These are phyloP conservation scores for Harlomillsia oculata DNA, from an alignment of 1,140 invertebrate species.

Conservation along the genomic window DNA sequence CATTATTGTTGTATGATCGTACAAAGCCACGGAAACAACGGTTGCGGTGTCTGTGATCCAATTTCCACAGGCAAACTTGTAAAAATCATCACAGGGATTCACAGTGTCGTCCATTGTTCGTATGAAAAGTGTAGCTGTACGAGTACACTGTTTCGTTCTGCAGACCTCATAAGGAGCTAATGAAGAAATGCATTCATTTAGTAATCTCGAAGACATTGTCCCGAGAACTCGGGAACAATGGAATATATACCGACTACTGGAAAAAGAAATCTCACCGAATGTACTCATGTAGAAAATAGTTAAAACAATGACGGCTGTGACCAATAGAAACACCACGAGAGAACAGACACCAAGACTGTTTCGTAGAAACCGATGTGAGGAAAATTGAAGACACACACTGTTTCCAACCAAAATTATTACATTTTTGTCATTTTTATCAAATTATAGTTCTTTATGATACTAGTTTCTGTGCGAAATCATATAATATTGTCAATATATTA, in stretches of 20 bases:
- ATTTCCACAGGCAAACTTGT: conserved; percentile 47
- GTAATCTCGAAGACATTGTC: background rate
- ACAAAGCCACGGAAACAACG: conserved; percentile 16
- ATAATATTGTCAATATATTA: background rate
- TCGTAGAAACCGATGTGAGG: background rate
- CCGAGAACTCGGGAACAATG: background rate
- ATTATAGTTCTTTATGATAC: background rate
- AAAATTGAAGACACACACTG: background rate
- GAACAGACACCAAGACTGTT: background rate
- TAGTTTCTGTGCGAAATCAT: background rate
- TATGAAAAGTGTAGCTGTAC: conserved; percentile 28
- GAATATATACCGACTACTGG: background rate
- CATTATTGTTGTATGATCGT: conserved; percentile 35
- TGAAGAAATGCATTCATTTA: background rate
- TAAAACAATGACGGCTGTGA: background rate
- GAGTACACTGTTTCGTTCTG: conserved; percentile 14
- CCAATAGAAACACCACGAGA: background rate
- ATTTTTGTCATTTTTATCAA: background rate
- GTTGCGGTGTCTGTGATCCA: conserved; percentile 41
- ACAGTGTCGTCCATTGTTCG: conserved; percentile 43
- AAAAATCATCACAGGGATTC: conserved; percentile 50
- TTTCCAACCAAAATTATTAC: background rate
- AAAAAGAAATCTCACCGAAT: background rate
- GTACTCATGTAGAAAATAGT: background rate
- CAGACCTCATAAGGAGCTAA: conserved; percentile 19